phyloP scores from a whole-genome alignment of 64 coral and sea anemone genomes.

The Hydrozoanthus tunicans region DNA sequence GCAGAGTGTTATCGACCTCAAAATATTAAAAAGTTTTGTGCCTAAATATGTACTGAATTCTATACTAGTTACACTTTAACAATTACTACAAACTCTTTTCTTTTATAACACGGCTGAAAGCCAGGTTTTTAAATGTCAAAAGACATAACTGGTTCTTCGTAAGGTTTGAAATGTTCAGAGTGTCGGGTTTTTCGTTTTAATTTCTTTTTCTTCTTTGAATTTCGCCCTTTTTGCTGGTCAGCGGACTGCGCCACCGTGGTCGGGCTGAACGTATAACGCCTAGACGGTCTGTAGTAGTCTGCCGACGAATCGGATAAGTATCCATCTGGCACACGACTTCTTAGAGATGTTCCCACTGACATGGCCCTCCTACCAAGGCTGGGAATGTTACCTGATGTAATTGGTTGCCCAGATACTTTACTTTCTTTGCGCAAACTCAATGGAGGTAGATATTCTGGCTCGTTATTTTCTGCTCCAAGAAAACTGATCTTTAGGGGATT shows the following conservation, averaged over 20 bases:
- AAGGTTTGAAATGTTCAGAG: neutral
- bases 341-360: neutral
- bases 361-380: neutral
- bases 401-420: neutral
- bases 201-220: constrained; percentile 35
- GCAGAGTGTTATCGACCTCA: no score
- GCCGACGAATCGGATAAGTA: constrained; percentile 40
- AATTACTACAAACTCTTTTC: neutral
- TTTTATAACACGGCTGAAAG: no score
- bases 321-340: neutral
- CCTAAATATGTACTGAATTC: neutral
- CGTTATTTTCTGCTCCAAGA: neutral
- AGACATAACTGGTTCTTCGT: constrained; percentile 28
- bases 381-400: neutral
- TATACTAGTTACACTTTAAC: neutral
- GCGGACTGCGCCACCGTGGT: neutral
- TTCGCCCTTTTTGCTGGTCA: neutral
- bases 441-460: neutral
- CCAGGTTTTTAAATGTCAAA: constrained; percentile 43
- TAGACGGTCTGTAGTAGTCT: constrained; percentile 31
- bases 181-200: constrained; percentile 23
- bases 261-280: neutral
- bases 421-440: no score
- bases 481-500: constrained; percentile 32
- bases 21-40: neutral